Base-by-base conservation (phyloP, 2,113 vertebrate species). In the Misgurnus anguillicaudatus region DNA sequence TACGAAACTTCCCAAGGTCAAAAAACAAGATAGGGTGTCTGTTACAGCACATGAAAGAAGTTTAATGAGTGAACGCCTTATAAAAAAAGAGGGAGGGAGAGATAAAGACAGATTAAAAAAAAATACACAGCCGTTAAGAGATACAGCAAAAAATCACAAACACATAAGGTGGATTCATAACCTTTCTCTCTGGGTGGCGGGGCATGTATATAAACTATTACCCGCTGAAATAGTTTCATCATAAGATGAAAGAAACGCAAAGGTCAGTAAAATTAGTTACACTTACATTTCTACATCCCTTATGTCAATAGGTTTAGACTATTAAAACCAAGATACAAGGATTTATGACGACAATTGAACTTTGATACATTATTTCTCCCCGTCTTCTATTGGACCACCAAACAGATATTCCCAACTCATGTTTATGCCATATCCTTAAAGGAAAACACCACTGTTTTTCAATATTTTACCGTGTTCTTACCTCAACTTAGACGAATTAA, bases 1-100 rank as follows among this genome's bases (percentile, higher is more conserved):
- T 19, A 48, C 36, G 78, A 31, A 63, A 85, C 57, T 67, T 66
- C 41, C 14, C 82, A 88, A 89, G 84, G 86, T 85, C 83, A 82
- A 74, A 84, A 78, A 77, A 66, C 53, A 81, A 83, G 60, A 58
- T 31, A 19, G 48, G 61, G 80, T 82, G 77, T 77, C 58, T 71
- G 51, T 42, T 3, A 77, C 63, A 42, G 31, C 55, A 36, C 67
- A 58, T 1, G 14, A 38, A 68, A 58, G 24, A 64, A 57, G 24
- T 69, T 41, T 31, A 71, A 45, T 21, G 38, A n/a, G 53, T 19
- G n/a, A 57, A 57, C 53, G 19, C 17, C 53, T 5, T 7, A 5
- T n/a, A 45, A 21, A 31, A 11, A 45, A n/a, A 68, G 31, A 60
- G 64, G 41, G n/a, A 70, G 21, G 5, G 4, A 62, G 7, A 36